Percentiles rank a stretch among this genome's conserved stretches.
Conservation (phyloP, 2,888 invertebrate species). For the Drosophila anomelani region DNA sequence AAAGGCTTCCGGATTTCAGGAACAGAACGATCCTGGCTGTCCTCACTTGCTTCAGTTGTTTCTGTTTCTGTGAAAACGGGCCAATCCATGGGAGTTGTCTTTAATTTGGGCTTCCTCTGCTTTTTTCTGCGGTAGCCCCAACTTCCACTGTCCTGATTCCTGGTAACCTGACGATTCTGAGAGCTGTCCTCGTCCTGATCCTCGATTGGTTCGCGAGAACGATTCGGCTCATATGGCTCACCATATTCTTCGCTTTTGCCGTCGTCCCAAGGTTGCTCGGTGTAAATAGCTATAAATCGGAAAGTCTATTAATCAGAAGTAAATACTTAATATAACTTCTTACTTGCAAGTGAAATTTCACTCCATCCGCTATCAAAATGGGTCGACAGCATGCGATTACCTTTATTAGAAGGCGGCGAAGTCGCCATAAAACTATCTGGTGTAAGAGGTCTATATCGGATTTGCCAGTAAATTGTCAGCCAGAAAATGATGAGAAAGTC, state of each 20-base stretch:
- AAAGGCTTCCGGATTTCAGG: neutral
- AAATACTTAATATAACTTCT: neutral
- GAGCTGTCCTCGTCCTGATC: neutral
- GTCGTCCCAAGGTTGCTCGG: neutral
- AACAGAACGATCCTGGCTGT: neutral
- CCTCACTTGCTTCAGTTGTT: no score
- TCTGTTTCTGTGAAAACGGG: neutral
- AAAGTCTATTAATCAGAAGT: neutral
- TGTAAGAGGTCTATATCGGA: constrained; percentile 9
- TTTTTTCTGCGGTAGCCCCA: no score
- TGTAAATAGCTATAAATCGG: neutral
- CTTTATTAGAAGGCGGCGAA: neutral
- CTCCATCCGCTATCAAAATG: no score
- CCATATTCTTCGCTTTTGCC: neutral
- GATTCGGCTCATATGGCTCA: neutral
- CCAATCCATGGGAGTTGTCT: neutral
- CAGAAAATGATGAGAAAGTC: constrained; percentile 66
- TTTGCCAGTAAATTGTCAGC: constrained; percentile 67
- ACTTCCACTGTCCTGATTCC: neutral
- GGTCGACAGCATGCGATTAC: no score
- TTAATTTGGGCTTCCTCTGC: neutral
- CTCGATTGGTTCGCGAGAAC: neutral
- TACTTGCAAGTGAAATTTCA: neutral
- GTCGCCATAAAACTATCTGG: neutral
- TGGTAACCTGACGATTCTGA: neutral